Conservation (phyloP, 1,140 invertebrate species). For the Helicoverpa armigera region DNA sequence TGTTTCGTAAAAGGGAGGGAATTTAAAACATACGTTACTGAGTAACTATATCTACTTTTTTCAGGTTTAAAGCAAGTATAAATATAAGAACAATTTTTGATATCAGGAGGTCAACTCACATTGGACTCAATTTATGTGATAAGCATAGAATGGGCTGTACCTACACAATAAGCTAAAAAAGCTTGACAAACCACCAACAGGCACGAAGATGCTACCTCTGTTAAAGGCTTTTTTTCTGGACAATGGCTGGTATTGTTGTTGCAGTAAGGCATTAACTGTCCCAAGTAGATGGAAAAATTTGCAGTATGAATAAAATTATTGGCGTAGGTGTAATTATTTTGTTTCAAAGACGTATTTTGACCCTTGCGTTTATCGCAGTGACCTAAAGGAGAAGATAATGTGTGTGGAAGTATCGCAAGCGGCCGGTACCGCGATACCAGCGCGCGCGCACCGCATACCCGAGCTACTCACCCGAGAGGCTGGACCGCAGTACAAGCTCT, state of each 20-base stretch:
- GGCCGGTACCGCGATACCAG: slow-evolving; percentile 33
- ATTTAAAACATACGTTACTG: no score
- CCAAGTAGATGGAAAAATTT: slow-evolving; percentile 42
- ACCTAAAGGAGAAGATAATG: slow-evolving; percentile 71
- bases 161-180: no score
- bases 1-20: no score
- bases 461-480: slow-evolving; percentile 53
- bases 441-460: slow-evolving; percentile 50
- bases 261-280: not conserved
- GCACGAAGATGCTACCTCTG: no score
- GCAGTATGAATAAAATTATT: slow-evolving; percentile 37
- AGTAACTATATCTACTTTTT: no score
- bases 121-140: no score
- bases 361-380: slow-evolving; percentile 68
- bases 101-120: no score
- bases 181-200: no score
- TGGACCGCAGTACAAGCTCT: slow-evolving; percentile 52
- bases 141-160: no score
- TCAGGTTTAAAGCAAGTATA: no score
- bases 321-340: slow-evolving; percentile 58
- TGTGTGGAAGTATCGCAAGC: slow-evolving; percentile 63
- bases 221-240: not conserved
- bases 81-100: no score
- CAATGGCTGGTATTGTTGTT: not conserved
- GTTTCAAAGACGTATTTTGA: slow-evolving; percentile 68